These are phyloP conservation scores for Epinotia ramella DNA, from an alignment of 2,888 invertebrate genomes.

Conservation along the genomic window DNA sequence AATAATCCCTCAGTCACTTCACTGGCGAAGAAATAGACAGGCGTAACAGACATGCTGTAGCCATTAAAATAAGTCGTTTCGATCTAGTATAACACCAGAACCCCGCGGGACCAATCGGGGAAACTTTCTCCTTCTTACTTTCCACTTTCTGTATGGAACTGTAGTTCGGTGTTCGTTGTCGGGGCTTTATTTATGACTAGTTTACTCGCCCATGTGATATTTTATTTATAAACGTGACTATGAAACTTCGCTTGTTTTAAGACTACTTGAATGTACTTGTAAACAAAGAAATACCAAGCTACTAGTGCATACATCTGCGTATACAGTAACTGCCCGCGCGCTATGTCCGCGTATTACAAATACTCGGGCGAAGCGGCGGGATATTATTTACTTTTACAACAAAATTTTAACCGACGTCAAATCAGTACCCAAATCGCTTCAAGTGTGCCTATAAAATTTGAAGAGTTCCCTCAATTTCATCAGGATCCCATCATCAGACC, in stretches of 20 bases:
- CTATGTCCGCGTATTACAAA: too few relatives aligned
- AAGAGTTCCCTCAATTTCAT: too few relatives aligned
- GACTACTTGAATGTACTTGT: neutral
- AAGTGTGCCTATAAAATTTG: too few relatives aligned
- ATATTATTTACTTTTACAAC: too few relatives aligned
- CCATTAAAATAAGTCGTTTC: neutral
- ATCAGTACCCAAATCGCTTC: too few relatives aligned
- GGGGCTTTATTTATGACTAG: constrained; percentile 33
- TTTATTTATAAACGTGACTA: constrained; percentile 8
- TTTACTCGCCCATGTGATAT: neutral
- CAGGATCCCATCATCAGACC: too few relatives aligned
- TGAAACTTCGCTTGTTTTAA: neutral
- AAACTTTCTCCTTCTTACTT: constrained; percentile 32
- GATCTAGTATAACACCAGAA: neutral
- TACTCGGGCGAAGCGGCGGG: too few relatives aligned
- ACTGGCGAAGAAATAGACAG: neutral
- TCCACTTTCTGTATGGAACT: constrained; percentile 36
- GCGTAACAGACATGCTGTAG: neutral
- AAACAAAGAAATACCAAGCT: neutral
- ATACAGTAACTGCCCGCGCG: too few relatives aligned
- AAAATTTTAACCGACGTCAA: too few relatives aligned
- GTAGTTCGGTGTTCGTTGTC: constrained; percentile 30
- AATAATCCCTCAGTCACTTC: constrained; percentile 47
- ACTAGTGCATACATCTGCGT: too few relatives aligned
- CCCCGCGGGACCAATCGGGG: constrained; percentile 47